Evolutionary conservation across 2,888 invertebrate species (phyloP), one percentile per base, ranked within the genome.

Genomic region (Drosophila peninsularis): DNA sequence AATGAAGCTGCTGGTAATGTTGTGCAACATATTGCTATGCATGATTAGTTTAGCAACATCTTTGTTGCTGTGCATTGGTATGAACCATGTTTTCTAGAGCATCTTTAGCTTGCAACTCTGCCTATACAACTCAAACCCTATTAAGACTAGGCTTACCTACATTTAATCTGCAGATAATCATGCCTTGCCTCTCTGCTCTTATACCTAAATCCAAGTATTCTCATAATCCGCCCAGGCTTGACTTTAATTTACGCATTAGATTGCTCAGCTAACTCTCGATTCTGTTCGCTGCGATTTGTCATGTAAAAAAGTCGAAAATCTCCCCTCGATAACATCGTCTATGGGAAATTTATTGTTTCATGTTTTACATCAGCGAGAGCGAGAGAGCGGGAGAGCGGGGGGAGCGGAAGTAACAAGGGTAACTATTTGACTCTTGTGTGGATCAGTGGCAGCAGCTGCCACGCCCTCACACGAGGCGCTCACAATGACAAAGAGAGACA

Each of bases 341-440:
- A 71, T 75, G 76, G 62, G 77, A 76, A 75, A 76, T 76, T 76
- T 76, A 76, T 80, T 61, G 76, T 76, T 64, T 63, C 73, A 52
- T 80, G 84, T 72, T 50, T 34, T 80, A 83, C 69, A 58, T 69
- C 69, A 76, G 6, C n/a, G 13, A 30, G 17, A 3, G 11, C 2
- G 44, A 45, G 68, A 68, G 39, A 17, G 37, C 27, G 27, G 10
- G 27, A 2, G n/a, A 1, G 5, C 10, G 37, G 27, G 52, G 41
- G 24, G 45, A 50, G 42, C 71, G 72, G 71, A 75, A 82, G 76
- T 65, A 66, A 67, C 79, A 67, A 71, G 82, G 83, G 83, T 83
- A 75, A 79, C 86, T 65, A 65, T 70, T 72, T 70, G 74, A 83
- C 87, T 82, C 63, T 50, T 69, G 27, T 37, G 41, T 36, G 53